Base-by-base conservation (phyloP, 2,113 vertebrate genomes). In the Charina bottae region DNA sequence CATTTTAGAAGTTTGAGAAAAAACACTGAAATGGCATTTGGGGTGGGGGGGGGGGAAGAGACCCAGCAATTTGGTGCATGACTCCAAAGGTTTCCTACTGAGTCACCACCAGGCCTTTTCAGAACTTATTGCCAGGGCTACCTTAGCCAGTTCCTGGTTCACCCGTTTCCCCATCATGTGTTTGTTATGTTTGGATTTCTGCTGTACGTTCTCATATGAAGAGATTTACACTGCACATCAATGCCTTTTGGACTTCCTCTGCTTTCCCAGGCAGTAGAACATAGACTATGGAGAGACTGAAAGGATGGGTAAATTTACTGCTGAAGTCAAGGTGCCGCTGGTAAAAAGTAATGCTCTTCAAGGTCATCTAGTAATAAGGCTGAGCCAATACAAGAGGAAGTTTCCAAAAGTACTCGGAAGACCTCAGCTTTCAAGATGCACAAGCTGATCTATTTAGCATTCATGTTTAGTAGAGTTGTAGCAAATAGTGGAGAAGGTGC, bases 391-490 rank as follows among this genome's bases (percentile, higher is more conserved):
- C 23, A 42, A 19, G 1, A 2, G 2, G 37, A 2, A 9, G 6
- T n/a, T 10, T 68, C n/a, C 72, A 42, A 42, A 78, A 86, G n/a
- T 93, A 92, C 94, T 94, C 91, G 92, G 85, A 62, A 93, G 68
- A 92, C 53, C 83, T 94, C 54, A 96, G 92, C 88, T 93, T 91
- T 93, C 89, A 93, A 93, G 87, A 93, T 93, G 88, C 28, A 92
- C 86, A 90, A 91, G 83, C 90, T 94, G 2, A 0, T 94, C 91
- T 96, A 92, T 83, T 86, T 87, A 85, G 94, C 94, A 97, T 78
- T 94, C 92, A 97, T 96, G 96, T 96, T 95, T 97, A 93, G 96
- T 97, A 26, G 24, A 26, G 6, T 33, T 26, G 15, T 49, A 28
- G 6, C 49, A 26, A 56, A 49, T 26, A 33, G 9, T 13, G 56